These are phyloP conservation scores for Latrodectus elegans DNA, from an alignment of 2,888 invertebrate species.

Conservation along the genomic window DNA sequence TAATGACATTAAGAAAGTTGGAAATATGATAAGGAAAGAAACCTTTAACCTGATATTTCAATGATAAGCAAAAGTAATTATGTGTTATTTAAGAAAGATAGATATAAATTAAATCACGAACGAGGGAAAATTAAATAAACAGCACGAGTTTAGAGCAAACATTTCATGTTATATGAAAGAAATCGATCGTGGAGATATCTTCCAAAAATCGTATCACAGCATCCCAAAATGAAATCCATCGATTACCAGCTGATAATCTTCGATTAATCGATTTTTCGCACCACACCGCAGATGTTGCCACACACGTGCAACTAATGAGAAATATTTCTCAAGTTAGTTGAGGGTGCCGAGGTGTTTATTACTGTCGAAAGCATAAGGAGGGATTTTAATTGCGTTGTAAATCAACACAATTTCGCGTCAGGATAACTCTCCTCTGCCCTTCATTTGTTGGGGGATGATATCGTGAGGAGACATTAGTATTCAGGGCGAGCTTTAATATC, in stretches of 20 bases:
- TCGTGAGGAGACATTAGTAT: neutral
- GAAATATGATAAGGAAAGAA: too few species aligned
- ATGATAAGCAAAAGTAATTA: neutral
- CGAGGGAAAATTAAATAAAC: neutral
- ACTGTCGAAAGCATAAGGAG: constrained; percentile 23
- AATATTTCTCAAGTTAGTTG: constrained; percentile 36
- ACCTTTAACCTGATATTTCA: neutral
- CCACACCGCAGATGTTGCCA: constrained; percentile 4
- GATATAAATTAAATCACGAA: neutral
- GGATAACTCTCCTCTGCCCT: neutral
- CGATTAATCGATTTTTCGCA: constrained; percentile 10
- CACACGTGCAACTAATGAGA: constrained; percentile 36
- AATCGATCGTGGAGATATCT: neutral
- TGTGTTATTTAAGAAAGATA: neutral
- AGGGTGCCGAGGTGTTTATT: constrained; percentile 37
- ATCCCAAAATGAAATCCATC: constrained; percentile 9
- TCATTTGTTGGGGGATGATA: neutral
- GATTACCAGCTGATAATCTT: constrained; percentile 9
- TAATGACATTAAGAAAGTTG: too few species aligned
- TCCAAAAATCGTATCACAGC: neutral
- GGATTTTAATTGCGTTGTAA: constrained; percentile 38
- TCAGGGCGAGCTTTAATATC: constrained; percentile 9
- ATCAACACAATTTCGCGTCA: constrained; percentile 19
- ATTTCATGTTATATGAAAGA: neutral
- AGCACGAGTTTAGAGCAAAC: neutral